Percentiles rank a stretch among this genome's conserved stretches.
These are phyloP conservation scores for Henricia sp. DNA, from an alignment of 53 echinoderm and acorn worm species.

Conservation along the genomic window DNA sequence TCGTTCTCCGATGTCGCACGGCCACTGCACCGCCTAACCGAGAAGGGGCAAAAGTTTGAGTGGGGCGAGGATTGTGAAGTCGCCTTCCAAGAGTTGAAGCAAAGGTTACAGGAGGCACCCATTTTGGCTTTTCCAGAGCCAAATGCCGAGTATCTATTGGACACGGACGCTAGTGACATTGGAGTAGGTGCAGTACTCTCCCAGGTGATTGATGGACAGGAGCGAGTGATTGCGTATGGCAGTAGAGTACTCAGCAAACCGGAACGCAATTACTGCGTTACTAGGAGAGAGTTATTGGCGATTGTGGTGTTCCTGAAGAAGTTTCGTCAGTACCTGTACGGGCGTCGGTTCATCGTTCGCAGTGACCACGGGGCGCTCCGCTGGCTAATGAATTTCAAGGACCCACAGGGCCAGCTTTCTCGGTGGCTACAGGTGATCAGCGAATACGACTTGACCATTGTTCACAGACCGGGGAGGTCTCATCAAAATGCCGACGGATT, in stretches of 20 bases:
- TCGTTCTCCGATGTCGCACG: background rate
- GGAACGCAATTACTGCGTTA: too few relatives aligned
- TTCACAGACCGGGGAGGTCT: background rate
- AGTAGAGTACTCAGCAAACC: background rate
- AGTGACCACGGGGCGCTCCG: too few relatives aligned
- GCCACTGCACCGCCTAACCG: background rate
- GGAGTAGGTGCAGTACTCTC: too few relatives aligned
- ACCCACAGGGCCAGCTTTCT: background rate
- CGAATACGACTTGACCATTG: background rate
- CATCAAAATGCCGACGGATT: background rate
- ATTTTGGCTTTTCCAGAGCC: too few relatives aligned
- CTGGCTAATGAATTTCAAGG: too few relatives aligned
- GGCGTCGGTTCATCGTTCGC: background rate
- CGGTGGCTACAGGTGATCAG: conserved; percentile 3
- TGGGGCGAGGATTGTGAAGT: background rate
- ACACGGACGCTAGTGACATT: too few relatives aligned
- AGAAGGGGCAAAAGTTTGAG: conserved; percentile 2
- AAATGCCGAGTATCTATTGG: too few relatives aligned
- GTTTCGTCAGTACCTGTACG: conserved; percentile 6
- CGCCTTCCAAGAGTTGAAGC: conserved; percentile 15
- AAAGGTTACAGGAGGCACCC: background rate
- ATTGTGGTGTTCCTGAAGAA: conserved; percentile 13
- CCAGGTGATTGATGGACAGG: too few relatives aligned
- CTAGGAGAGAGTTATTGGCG: background rate
- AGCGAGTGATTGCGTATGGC: background rate